Conservation (phyloP, 2,888 invertebrate genomes). For the Heterodera filipjevi region DNA sequence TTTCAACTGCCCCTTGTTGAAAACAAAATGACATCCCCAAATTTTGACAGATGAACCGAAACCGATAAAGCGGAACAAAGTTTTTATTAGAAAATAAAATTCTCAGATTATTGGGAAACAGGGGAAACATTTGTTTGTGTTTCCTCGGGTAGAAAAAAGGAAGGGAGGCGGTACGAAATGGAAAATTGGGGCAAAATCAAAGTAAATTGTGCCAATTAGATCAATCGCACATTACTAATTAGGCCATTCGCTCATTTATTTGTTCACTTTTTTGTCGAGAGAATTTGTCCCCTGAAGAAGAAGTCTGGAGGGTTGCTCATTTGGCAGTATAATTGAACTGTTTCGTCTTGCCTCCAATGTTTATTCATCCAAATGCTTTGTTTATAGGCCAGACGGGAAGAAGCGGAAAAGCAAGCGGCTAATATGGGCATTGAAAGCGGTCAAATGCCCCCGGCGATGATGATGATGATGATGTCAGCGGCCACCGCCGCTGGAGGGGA, state of each 20-base stretch:
- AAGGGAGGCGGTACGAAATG: background rate
- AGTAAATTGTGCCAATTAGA: constrained; percentile 20
- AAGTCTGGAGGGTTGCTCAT: background rate
- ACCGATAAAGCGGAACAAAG: too few relatives aligned
- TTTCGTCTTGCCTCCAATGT: background rate
- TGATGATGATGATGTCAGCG: constrained; percentile 7
- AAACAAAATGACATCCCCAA: background rate
- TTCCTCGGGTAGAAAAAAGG: too few relatives aligned
- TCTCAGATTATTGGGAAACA: too few relatives aligned
- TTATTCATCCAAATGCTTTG: background rate
- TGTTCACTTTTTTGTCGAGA: background rate
- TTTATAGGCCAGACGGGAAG: constrained; percentile 34
- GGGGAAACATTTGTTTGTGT: too few relatives aligned
- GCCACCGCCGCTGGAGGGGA: background rate
- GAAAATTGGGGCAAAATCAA: background rate
- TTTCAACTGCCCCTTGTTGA: background rate
- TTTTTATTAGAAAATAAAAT: background rate
- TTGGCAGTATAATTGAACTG: background rate
- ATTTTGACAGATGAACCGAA: background rate
- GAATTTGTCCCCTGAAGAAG: background rate
- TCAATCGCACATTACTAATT: background rate
- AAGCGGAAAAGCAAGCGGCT: constrained; percentile 35
- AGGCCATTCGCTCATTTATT: background rate
- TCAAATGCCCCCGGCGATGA: background rate
- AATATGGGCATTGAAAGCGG: constrained; percentile 21